Base-by-base conservation (phyloP, 2,113 vertebrate species). In the Chelonoidis abingdonii region DNA sequence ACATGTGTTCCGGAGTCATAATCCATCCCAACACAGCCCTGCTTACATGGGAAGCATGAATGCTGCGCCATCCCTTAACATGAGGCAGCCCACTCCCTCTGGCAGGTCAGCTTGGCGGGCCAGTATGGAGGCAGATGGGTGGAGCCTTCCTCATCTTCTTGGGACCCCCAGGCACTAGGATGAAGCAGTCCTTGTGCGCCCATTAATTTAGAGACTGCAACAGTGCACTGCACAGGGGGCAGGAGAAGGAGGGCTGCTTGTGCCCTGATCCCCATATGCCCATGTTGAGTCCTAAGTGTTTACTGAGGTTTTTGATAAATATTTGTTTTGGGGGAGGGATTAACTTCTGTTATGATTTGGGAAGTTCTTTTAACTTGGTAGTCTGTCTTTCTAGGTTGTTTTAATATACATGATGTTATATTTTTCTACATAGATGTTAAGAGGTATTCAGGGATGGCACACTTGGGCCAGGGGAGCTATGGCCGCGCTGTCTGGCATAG, bases 261-360 rank as follows among this genome's bases (percentile, higher is more conserved):
- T 69, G 35, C 31, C 35, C 62, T 69, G 62, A n/a, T 41, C 88
- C 87, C 53, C 22, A 3, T 59, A 59, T 94, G 0, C 19, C 83
- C 65, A 11, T 14, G 2, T 4, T 57, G 9, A 54, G 47, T n/a
- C 44, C 92, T 85, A n/a, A 65, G 80, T 56, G 1, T 53, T n/a
- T 69, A 75, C 21, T 2, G 83, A 89, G 12, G 44, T 10, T 56
- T 35, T 35, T 0, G 1, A 78, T 79, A 25, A 83, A 79, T 81
- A 22, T 10, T 80, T 8, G 3, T 75, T 3, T 0, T 78, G 53
- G 0, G 38, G 27, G 59, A 83, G 10, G 56, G 1, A 65, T 31
- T 41, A 44, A 47, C 84, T 69, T 88, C 2, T 81, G 38, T 76
- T 83, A 31, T n/a, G 25, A 52, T 6, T 44, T 54, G 19, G 0